Conservation (phyloP, 1,140 invertebrate species). For the Leptinotarsa defecta region DNA sequence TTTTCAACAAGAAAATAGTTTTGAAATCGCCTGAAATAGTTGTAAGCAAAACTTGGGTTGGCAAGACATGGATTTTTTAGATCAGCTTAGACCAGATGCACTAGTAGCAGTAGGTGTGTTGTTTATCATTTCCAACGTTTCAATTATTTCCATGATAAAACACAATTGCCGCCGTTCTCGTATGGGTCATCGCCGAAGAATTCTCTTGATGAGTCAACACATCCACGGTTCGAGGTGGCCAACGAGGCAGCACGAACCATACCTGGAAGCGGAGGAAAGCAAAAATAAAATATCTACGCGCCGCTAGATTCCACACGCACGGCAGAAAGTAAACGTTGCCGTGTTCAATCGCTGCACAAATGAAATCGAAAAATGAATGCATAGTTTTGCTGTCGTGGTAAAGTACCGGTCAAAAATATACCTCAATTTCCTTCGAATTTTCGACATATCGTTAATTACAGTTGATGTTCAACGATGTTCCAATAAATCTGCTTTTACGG, state of each 20-base stretch:
- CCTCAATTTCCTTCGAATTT: no score
- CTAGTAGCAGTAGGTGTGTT: not conserved
- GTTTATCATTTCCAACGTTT: not conserved
- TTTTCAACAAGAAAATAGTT: no score
- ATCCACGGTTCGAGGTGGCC: not conserved
- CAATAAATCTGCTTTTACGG: no score
- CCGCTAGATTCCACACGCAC: not conserved
- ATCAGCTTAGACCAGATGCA: no score
- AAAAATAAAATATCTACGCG: not conserved
- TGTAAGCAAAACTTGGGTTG: no score
- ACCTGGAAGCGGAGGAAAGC: not conserved
- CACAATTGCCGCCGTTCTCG: not conserved
- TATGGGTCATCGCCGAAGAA: not conserved
- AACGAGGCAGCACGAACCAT: not conserved
- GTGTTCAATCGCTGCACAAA: not conserved
- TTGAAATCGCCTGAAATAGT: no score
- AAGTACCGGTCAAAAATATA: no score
- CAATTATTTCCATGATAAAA: not conserved
- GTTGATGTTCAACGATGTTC: no score
- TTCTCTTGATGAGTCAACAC: not conserved
- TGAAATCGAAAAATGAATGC: no score
- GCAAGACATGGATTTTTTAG: no score
- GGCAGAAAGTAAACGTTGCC: not conserved
- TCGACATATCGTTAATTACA: no score
- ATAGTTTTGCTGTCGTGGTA: no score